Evolutionary conservation across 2,888 invertebrate genomes (phyloP).

Genomic region (Drosophila fungiperda): DNA sequence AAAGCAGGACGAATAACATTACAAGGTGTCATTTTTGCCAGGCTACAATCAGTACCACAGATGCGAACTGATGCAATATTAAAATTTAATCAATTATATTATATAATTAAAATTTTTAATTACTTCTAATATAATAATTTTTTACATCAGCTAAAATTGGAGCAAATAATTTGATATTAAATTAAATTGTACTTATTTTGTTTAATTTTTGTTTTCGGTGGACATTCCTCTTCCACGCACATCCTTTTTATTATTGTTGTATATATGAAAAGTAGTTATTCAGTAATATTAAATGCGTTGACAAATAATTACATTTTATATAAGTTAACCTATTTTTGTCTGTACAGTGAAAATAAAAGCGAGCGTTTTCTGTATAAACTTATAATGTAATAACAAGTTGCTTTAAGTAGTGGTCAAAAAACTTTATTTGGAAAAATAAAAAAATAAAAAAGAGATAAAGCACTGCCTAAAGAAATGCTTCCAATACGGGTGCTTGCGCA

Average conservation of each 20-base stretch:
- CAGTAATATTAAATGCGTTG: background rate
- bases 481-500: too few species aligned
- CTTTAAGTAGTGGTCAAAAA: slow-evolving; percentile 9
- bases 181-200: background rate
- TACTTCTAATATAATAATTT: background rate
- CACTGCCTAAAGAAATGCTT: slow-evolving; percentile 71
- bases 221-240: background rate
- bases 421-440: slow-evolving; percentile 25
- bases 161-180: background rate
- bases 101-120: background rate
- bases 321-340: background rate
- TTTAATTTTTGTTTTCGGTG: too few species aligned
- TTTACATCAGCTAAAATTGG: background rate
- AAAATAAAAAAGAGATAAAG: background rate
- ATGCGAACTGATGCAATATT: slow-evolving; percentile 25
- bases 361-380: background rate
- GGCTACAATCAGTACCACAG: too few species aligned
- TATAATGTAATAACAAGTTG: slow-evolving; percentile 7
- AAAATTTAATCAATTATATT: too few species aligned
- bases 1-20: background rate
- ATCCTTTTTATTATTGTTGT: background rate
- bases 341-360: background rate
- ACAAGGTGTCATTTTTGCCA: slow-evolving; percentile 37
- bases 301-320: background rate
- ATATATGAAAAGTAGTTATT: background rate